A percentile compares a stretch with the other conserved stretches of the same genome.
These are phyloP conservation scores for Syngnathus rostellatus DNA, from an alignment of 2,797 vertebrate genomes.

Conservation along the genomic window DNA sequence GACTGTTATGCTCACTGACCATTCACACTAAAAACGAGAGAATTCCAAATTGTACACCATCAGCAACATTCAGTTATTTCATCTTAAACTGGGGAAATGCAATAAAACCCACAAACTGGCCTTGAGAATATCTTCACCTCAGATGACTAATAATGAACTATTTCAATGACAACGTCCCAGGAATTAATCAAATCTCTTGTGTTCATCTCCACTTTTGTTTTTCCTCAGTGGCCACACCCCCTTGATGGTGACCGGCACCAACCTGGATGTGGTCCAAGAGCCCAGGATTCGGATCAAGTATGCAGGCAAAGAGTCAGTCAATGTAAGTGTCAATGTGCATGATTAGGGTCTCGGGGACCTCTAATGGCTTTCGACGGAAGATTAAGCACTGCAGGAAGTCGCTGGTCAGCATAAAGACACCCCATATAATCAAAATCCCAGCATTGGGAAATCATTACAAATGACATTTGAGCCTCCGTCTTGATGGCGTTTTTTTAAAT, in stretches of 20 bases:
- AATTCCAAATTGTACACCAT: background rate
- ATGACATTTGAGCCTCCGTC: constrained; percentile 61
- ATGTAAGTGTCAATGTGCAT: constrained; percentile 72
- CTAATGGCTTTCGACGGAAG: constrained; percentile 67
- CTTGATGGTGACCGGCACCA: constrained; percentile 86
- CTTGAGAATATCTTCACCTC: too few species aligned
- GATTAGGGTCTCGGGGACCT: constrained; percentile 28
- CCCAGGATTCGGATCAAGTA: constrained; percentile 90
- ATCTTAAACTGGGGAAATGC: background rate
- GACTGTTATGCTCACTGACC: too few species aligned
- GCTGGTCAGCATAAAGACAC: constrained; percentile 69
- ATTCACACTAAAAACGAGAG: background rate
- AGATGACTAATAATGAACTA: background rate
- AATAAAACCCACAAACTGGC: background rate
- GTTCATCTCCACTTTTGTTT: background rate
- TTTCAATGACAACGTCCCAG: background rate
- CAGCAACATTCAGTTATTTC: background rate
- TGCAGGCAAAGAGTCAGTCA: constrained; percentile 87
- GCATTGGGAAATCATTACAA: constrained; percentile 64
- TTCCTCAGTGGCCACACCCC: constrained; percentile 84
- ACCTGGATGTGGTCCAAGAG: constrained; percentile 96
- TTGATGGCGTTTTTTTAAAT: constrained; percentile 69
- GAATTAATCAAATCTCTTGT: background rate
- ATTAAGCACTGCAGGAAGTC: constrained; percentile 68
- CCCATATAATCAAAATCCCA: constrained; percentile 59